Evolutionary conservation across 2,888 invertebrate species (phyloP), one percentile per base, ranked within the genome.

Genomic region (Prosapia bicincta): DNA sequence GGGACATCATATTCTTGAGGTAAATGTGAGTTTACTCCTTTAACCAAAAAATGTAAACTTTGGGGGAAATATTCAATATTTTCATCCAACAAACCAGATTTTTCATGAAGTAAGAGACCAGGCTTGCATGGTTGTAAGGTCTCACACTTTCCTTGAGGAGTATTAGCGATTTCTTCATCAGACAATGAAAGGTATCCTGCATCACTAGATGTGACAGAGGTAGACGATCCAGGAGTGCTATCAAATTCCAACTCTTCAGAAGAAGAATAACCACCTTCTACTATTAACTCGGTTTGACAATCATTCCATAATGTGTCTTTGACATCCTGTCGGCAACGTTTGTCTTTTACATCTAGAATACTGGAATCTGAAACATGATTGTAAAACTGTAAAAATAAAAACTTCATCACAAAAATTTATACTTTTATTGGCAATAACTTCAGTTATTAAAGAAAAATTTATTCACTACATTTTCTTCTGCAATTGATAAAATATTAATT

Each of bases 1-100:
- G 80, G 69, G 71, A 74, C 74, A 3, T 23, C 26, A 23, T 69
- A 69, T 24, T 74, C 74, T 65, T 54, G 28, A 2, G 74, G 74
- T 65, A 74, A 54, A 9, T 65, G 65, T 65, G 20, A 25, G 30
- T 69, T 28, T 65, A 74, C 20, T 13, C 74, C 74, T 28, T 25
- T 65, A 7, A 74, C 20, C 9, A 74, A 15, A 15, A 30, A 15
- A 28, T 30, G 74, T 0, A 74, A 28, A 26, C 43, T 54, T 43
- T 26, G 3, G 1, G 68, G 73, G 15, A 73, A 38, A n/a, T n/a
- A n/a, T n/a, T n/a, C n/a, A n/a, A n/a, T n/a, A n/a, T n/a, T n/a
- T n/a, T n/a, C n/a, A 67, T 30, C 43, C 15, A n/a, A 20, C 5
- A 13, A 1, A 30, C 30, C 32, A 10, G 1, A 26, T 69, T 3